These are phyloP conservation scores for Indicator maculatus DNA, from an alignment of 2,113 vertebrate genomes.

Conservation along the genomic window DNA sequence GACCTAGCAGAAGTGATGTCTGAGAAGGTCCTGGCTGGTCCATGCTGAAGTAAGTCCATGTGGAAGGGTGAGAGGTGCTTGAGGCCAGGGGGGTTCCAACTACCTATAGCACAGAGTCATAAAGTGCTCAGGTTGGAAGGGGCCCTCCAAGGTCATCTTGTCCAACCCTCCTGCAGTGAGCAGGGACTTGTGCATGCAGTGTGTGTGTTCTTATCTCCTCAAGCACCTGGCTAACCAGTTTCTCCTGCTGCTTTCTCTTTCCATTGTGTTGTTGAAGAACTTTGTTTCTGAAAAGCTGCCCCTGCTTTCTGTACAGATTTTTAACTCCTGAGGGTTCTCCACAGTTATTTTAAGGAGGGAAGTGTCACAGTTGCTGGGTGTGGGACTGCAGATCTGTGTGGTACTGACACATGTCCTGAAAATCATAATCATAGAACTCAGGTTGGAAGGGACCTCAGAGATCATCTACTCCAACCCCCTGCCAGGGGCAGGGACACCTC, in stretches of 20 bases:
- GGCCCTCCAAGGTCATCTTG: no score
- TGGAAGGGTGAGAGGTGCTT: neutral
- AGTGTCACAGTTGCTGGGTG: fast-evolving
- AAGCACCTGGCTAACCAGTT: neutral
- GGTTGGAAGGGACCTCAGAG: no score
- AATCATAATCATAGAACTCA: no score
- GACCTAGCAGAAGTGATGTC: neutral
- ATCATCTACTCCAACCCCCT: no score
- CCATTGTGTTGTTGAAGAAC: neutral
- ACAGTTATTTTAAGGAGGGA: neutral
- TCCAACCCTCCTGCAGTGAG: no score
- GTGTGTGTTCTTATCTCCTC: neutral
- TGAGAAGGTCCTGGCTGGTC: neutral
- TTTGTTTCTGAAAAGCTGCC: neutral
- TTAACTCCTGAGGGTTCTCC: neutral
- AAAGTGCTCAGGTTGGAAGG: no score
- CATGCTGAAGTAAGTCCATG: neutral
- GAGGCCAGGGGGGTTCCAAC: neutral
- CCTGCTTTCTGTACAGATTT: neutral
- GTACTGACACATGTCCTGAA: neutral
- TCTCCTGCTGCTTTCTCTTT: neutral
- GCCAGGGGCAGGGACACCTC: no score
- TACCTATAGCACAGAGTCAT: neutral
- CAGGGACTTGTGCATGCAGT: neutral
- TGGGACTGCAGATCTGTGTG: neutral